Evolutionary conservation across 2,113 vertebrate genomes (phyloP), one percentile per base, ranked within the genome.

Genomic region (Pan troglodytes): DNA sequence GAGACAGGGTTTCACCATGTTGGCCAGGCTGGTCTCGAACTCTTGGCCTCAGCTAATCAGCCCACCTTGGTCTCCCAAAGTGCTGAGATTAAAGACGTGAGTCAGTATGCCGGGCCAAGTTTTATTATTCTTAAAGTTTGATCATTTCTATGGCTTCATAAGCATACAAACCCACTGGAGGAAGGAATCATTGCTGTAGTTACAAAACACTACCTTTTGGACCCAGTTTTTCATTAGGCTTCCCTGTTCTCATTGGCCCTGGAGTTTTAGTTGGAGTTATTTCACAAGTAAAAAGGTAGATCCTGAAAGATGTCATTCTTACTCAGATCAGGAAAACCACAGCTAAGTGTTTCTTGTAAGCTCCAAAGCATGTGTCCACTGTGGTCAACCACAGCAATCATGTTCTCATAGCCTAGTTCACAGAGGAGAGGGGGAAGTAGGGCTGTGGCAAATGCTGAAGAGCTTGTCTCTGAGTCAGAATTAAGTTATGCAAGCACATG

Each of bases 321-420:
- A 86, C 22, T 86, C 0, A 27, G 78, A 30, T 27, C 64, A 88
- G 59, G 57, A 96, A 97, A 64, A 59, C 76, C 48, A 93, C n/a
- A 88, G 23, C 9, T 79, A 78, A 50, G 70, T 52, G 43, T 1
- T 0, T 97, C 94, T 96, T 52, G 82, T 87, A 96, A 97, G 35
- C 13, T 6, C 2, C 18, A 80, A 93, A 61, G 4, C 52, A 3
- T 75, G 9, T 8, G 48, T 83, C 86, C 70, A 11, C 57, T 91
- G 48, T 81, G 94, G 38, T 76, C 50, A 95, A 12, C 88, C 86
- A 22, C 73, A 57, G 30, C 23, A 5, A n/a, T 57, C 11, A 2
- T 55, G 75, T 61, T 95, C 45, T 50, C 88, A 88, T 0, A 72
- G 32, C 32, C 32, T 79, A 4, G 5, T 27, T 81, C 85, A 43